Evolutionary conservation across 2,888 invertebrate species (phyloP).

Genomic region (Drosophila subquinaria): DNA sequence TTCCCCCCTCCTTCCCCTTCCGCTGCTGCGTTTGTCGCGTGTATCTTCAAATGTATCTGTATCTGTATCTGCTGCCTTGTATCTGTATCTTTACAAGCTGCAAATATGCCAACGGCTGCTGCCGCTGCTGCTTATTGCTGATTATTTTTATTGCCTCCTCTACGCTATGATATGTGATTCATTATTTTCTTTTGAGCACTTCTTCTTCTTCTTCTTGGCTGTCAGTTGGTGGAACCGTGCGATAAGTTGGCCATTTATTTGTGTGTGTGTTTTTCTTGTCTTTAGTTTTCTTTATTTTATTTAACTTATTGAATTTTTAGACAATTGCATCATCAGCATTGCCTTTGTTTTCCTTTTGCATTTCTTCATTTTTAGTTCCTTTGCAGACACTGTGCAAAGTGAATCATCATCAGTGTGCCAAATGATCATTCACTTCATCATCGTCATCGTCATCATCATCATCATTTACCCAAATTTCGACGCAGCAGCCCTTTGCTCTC

Average conservation of each 20-base stretch:
- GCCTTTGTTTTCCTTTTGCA: not conserved
- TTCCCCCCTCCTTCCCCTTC: not conserved
- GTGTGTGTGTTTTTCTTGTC: constrained; percentile 20
- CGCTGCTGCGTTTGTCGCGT: constrained; percentile 26
- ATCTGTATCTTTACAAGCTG: constrained; percentile 68
- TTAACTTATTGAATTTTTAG: constrained; percentile 52
- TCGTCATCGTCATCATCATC: constrained; percentile 17
- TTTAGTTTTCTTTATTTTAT: constrained; percentile 1
- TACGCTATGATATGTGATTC: constrained; percentile 72
- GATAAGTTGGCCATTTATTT: constrained; percentile 53
- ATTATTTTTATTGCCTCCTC: constrained; percentile 71
- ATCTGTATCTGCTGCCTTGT: constrained; percentile 40
- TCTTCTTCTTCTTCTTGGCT: constrained; percentile 19
- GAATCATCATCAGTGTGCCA: constrained; percentile 41
- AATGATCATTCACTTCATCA: constrained; percentile 13
- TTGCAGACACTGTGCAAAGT: constrained; percentile 17
- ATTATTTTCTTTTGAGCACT: constrained; percentile 55
- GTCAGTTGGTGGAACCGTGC: constrained; percentile 20
- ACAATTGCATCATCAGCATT: constrained; percentile 52
- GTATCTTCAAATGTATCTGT: constrained; percentile 57
- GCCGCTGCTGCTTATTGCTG: constrained; percentile 68
- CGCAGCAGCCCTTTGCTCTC: constrained; percentile 21
- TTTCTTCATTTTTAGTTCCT: constrained; percentile 30
- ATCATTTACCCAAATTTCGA: constrained; percentile 35
- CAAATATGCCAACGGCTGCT: constrained; percentile 52